These are phyloP conservation scores for Lateolabrax maculatus DNA, from an alignment of 2,797 vertebrate species.

Conservation along the genomic window DNA sequence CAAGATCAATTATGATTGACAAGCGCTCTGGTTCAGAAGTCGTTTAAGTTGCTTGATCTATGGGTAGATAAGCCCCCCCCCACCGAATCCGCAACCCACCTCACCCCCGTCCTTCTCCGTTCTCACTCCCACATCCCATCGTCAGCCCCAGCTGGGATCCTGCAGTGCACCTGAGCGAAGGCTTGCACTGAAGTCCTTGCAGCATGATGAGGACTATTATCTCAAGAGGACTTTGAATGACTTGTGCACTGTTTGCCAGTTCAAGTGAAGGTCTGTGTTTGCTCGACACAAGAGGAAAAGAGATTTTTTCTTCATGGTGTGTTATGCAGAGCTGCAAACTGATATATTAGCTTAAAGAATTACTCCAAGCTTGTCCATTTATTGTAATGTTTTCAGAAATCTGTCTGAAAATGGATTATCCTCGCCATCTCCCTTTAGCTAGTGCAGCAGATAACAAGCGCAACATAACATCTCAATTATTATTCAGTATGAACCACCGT, in stretches of 20 bases:
- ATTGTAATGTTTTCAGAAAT: slow-evolving; percentile 47
- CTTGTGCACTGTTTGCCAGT: slow-evolving; percentile 41
- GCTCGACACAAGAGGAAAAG: slow-evolving; percentile 14
- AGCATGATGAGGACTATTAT: slow-evolving; percentile 28
- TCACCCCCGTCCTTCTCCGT: not conserved
- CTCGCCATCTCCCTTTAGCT: slow-evolving; percentile 45
- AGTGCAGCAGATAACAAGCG: slow-evolving; percentile 62
- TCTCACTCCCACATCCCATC: slow-evolving; percentile 40
- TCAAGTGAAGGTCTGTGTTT: slow-evolving; percentile 28
- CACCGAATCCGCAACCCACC: not conserved
- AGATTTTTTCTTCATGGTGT: slow-evolving; percentile 11
- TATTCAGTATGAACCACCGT: slow-evolving; percentile 66
- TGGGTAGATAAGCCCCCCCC: slow-evolving; percentile 51
- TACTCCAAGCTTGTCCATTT: slow-evolving; percentile 36
- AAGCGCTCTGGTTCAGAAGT: slow-evolving; percentile 60
- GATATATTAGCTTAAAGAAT: slow-evolving; percentile 33
- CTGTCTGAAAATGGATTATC: slow-evolving; percentile 55
- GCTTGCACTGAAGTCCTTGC: slow-evolving; percentile 41
- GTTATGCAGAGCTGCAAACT: slow-evolving; percentile 39
- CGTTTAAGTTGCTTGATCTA: slow-evolving; percentile 72
- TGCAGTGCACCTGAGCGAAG: slow-evolving; percentile 36
- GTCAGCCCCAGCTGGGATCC: slow-evolving; percentile 39
- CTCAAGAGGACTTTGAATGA: slow-evolving; percentile 55
- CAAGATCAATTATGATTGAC: slow-evolving; percentile 81
- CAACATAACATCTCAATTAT: slow-evolving; percentile 70